Evolutionary conservation across 64 coral and sea anemone species (phyloP).

Genomic region (Trachythela sp.): DNA sequence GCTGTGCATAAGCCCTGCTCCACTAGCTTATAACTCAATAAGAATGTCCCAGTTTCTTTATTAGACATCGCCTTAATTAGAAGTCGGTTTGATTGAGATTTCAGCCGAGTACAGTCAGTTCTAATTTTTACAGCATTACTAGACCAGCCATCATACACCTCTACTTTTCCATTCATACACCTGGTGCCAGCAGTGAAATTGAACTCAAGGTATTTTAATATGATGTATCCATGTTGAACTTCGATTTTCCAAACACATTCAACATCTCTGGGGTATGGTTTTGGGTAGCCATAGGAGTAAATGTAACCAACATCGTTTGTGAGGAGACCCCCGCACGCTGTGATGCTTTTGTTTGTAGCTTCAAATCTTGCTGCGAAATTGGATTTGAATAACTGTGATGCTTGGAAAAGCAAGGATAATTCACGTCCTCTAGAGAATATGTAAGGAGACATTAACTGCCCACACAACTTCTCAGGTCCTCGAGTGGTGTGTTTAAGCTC

Average conservation of each 20-base stretch:
- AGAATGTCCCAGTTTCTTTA: constrained; percentile 68
- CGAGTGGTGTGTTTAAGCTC: background rate
- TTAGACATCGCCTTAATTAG: constrained; percentile 49
- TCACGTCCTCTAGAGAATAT: background rate
- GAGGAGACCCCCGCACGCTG: constrained; percentile 56
- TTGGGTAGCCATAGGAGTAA: constrained; percentile 80
- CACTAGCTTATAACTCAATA: constrained; percentile 41
- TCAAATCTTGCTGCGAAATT: constrained; percentile 62
- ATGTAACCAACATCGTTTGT: constrained; percentile 44
- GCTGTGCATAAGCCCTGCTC: constrained; percentile 46
- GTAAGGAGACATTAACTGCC: background rate
- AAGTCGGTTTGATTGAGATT: constrained; percentile 59
- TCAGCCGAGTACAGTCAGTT: constrained; percentile 60
- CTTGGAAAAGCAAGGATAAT: background rate
- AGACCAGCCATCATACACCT: constrained; percentile 66
- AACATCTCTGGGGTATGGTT: constrained; percentile 52
- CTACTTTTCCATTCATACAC: constrained; percentile 60
- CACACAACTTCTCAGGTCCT: background rate
- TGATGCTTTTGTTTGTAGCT: constrained; percentile 60
- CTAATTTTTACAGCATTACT: constrained; percentile 50
- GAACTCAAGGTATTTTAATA: constrained; percentile 68
- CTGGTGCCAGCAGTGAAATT: constrained; percentile 46
- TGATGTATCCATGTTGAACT: constrained; percentile 56
- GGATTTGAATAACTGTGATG: constrained; percentile 17
- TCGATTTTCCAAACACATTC: constrained; percentile 82